Evolutionary conservation across 2,797 vertebrate species (phyloP), one percentile per base, ranked within the genome.

Genomic region (Gymnocypris eckloni): DNA sequence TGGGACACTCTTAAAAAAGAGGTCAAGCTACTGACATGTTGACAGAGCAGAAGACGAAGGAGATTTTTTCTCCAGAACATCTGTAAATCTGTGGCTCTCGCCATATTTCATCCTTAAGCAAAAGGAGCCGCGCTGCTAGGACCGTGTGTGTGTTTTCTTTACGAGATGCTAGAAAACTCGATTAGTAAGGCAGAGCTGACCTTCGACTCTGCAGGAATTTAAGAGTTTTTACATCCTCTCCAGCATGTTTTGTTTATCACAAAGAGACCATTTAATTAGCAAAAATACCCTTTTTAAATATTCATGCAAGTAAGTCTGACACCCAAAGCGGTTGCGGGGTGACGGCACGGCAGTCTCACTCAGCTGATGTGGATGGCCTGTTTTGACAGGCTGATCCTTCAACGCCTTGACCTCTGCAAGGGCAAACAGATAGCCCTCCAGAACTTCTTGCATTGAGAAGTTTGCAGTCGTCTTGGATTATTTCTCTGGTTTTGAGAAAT

Each of bases 231-330:
- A 79, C 48, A 75, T 88, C 83, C 78, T 73, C 80, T 86, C 85
- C 11, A 56, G 64, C 28, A 72, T 81, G 81, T 87, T 86, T 90
- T 81, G 80, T 85, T 71, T 88, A 85, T 86, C 72, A 82, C 84
- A 91, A 90, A 92, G 85, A 89, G 87, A 87, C 59, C 25, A 89
- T 92, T 93, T 91, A 93, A 93, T 94, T 93, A 93, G 91, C 89
- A 90, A 90, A 91, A 92, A 93, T 88, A 88, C 82, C 71, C 90
- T 90, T 93, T 94, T 94, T 91, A 92, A 95, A 94, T 94, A 93
- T 94, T 95, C 89, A 93, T 93, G 92, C 90, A 89, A 92, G 90
- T 90, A 88, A 89, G 87, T 91, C 88, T 91, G 92, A 93, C 92
- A 92, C 92, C 92, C 90, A 88, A 73, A 90, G 88, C 82, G 88